These are phyloP conservation scores for Meandrina meandrites DNA, from an alignment of 92 coral and sea anemone genomes.

Conservation along the genomic window DNA sequence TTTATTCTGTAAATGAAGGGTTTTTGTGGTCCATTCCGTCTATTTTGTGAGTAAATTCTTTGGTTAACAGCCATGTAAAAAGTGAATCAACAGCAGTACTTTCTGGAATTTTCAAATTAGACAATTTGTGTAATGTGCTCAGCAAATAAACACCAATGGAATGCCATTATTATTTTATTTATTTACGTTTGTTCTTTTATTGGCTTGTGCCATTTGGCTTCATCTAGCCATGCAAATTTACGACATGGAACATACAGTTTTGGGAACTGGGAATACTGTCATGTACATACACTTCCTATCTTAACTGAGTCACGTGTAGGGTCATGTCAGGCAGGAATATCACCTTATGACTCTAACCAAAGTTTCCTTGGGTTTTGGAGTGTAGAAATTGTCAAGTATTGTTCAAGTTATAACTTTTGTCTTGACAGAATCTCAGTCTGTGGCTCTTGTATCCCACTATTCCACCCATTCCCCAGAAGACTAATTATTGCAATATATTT, in stretches of 20 bases:
- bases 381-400: too few relatives aligned
- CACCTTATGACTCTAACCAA: too few relatives aligned
- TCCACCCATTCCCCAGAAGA: too few relatives aligned
- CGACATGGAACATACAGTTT: not conserved
- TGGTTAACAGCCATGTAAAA: not conserved
- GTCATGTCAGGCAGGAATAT: not conserved
- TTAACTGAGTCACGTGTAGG: not conserved
- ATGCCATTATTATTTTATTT: not conserved
- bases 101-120: not conserved
- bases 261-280: not conserved
- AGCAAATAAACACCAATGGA: not conserved
- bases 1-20: not conserved
- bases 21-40: not conserved
- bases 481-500: too few relatives aligned
- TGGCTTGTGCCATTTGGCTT: not conserved
- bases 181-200: not conserved
- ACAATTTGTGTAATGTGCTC: not conserved
- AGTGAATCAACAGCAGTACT: slow-evolving; percentile 4
- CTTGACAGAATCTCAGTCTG: too few relatives aligned
- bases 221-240: not conserved
- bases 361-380: too few relatives aligned
- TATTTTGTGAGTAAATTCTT: slow-evolving; percentile 13
- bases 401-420: too few relatives aligned
- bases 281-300: not conserved
- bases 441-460: too few relatives aligned